Base-by-base conservation (phyloP, 1,140 invertebrate genomes). In the Chironomus tepperi region DNA sequence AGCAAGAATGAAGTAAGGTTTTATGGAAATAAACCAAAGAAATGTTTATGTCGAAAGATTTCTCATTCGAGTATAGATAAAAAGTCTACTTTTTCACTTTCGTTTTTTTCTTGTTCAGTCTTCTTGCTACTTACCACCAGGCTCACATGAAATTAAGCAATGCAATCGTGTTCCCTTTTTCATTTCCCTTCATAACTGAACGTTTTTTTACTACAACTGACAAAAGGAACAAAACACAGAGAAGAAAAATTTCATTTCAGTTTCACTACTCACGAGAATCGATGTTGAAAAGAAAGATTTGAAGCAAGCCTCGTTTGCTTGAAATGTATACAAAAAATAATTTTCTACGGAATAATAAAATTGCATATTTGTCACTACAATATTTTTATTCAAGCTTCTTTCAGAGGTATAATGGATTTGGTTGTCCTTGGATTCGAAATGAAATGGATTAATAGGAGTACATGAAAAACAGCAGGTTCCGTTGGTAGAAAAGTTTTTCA, bases 81-180 rank as follows among this genome's bases (percentile, higher is more conserved):
- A 34, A 34, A 34, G 24, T 34, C 24, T 75, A 73, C 73, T 65
- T 57, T 42, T 75, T 67, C 18, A 74, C 73, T 74, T 67, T 43
- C 21, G n/a, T 57, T 74, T 73, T 65, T 75, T 74, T 47, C 72
- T 73, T 43, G 42, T 74, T 18, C 24, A 19, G 16, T 75, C 74
- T 47, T 74, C 24, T 42, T 75, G 65, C 65, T 67, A 75, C 65
- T 70, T 70, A 8, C 1, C 1, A 70, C 7, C 16, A 70, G 19
- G 65, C n/a, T 70, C 7, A 18, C 65, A 70, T 70, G 5, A 70
- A 19, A 18, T 18, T 16, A 5, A 9, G 65, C 65, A 70, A 21
- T 9, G 12, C 24, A 34, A 34, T 34, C 24, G 1, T 1, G 24
- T 34, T 34, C 24, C 24, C 24, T 34, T 34, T 34, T 34, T 34